Evolutionary conservation across 35 echinoderm and acorn worm species (phyloP).

Genomic region (Apostichopus japonicus): DNA sequence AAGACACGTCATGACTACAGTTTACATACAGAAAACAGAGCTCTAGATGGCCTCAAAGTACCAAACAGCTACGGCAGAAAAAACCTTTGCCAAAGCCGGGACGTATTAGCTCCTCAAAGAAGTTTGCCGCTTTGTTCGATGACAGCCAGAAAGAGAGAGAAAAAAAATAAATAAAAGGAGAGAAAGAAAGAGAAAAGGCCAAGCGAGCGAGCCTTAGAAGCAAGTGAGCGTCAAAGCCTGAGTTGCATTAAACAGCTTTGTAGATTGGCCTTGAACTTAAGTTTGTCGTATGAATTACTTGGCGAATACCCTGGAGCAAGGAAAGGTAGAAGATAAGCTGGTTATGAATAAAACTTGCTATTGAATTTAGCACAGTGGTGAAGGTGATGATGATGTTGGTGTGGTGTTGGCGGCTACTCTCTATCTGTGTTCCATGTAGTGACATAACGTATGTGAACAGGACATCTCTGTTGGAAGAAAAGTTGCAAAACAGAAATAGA

Average conservation of each 20-base stretch:
- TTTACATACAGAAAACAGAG: too few species aligned
- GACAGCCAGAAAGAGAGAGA: not conserved
- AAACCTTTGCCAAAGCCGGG: not conserved
- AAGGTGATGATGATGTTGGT: not conserved
- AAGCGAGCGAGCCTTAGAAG: not conserved
- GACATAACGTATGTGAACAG: too few species aligned
- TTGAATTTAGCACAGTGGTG: slow-evolving; percentile 19
- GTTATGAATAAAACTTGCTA: slow-evolving; percentile 53
- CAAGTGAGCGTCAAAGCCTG: not conserved
- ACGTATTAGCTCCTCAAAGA: not conserved
- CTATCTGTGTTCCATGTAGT: too few species aligned
- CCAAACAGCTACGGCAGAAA: not conserved
- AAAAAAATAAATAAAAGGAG: not conserved
- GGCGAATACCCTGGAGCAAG: slow-evolving; percentile 22
- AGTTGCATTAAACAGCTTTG: slow-evolving; percentile 28
- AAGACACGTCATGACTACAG: too few species aligned
- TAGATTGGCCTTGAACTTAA: slow-evolving; percentile 42
- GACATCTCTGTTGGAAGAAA: too few species aligned
- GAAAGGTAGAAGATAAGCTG: slow-evolving; percentile 30
- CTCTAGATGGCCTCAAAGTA: too few species aligned
- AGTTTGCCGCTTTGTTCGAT: not conserved
- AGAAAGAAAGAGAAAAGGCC: not conserved
- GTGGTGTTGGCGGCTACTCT: too few species aligned
- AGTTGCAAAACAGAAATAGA: too few species aligned
- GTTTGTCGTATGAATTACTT: slow-evolving; percentile 38